Conservation (phyloP, 2,888 invertebrate genomes). For the Lamproptera curius region DNA sequence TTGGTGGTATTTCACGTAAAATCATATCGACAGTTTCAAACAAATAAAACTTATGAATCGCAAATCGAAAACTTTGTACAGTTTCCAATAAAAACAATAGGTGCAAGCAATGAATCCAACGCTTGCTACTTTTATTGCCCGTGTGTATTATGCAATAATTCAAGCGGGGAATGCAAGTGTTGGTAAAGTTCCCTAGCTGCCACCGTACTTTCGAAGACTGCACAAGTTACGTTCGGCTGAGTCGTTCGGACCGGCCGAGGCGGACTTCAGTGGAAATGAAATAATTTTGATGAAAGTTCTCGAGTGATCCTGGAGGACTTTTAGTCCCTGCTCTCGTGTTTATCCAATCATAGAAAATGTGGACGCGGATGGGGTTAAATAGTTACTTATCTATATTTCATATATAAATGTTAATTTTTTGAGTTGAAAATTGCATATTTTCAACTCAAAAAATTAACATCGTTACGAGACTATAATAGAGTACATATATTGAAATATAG, state of each 20-base stretch:
- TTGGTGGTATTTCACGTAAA: too few species aligned
- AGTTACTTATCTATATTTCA: too few species aligned
- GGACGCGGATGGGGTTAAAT: too few species aligned
- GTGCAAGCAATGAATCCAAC: slow-evolving; percentile 48
- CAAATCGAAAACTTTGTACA: slow-evolving; percentile 38
- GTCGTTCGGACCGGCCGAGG: slow-evolving; percentile 27
- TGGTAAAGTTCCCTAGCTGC: slow-evolving; percentile 45
- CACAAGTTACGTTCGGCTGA: slow-evolving; percentile 39
- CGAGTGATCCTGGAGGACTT: slow-evolving; percentile 24
- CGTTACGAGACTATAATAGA: too few species aligned
- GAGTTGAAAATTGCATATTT: too few species aligned
- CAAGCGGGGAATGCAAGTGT: slow-evolving; percentile 60
- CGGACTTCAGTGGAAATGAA: slow-evolving; percentile 44
- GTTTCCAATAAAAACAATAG: slow-evolving; percentile 51
- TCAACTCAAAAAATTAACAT: too few species aligned
- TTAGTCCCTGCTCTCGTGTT: slow-evolving; percentile 40
- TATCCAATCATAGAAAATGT: slow-evolving; percentile 31
- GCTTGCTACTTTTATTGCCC: slow-evolving; percentile 49
- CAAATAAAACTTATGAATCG: not conserved
- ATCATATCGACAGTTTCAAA: too few species aligned
- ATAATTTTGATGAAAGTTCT: slow-evolving; percentile 41
- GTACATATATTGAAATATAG: too few species aligned
- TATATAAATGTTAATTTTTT: too few species aligned
- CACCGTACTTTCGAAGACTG: slow-evolving; percentile 39
- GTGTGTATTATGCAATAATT: slow-evolving; percentile 61